A percentile compares a stretch with the other conserved stretches of the same genome.
Conservation (phyloP, 2,113 vertebrate species). For the Dromaius novaehollandiae region DNA sequence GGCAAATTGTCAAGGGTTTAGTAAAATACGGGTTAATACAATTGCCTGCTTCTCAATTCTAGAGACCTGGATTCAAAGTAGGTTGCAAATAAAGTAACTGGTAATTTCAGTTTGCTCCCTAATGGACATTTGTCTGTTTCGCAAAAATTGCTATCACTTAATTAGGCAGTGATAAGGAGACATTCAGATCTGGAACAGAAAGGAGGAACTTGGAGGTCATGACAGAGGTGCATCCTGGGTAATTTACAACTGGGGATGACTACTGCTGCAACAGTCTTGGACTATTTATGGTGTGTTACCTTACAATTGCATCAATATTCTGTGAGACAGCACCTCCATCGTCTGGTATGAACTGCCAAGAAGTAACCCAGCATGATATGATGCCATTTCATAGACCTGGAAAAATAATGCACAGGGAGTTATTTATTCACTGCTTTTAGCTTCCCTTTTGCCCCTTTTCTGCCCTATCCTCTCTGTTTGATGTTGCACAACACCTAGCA, state of each 20-base stretch:
- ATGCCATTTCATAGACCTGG: neutral
- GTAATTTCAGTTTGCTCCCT: constrained; percentile 32
- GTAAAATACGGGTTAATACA: constrained; percentile 15
- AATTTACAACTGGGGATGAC: neutral
- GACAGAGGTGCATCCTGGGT: neutral
- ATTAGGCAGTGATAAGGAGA: neutral
- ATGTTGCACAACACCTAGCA: neutral
- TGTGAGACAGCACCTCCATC: neutral
- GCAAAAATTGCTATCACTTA: neutral
- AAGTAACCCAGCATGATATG: neutral
- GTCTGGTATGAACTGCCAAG: neutral
- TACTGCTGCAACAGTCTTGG: neutral
- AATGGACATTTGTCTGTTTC: neutral
- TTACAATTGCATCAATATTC: neutral
- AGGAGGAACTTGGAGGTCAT: neutral
- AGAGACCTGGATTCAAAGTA: constrained; percentile 25
- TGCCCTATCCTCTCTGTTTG: neutral
- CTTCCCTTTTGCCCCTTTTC: neutral
- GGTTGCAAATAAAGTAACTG: constrained; percentile 18
- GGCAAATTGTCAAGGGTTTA: constrained; percentile 24
- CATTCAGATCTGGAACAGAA: neutral
- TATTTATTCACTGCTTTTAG: neutral
- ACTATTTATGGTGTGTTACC: neutral
- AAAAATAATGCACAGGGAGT: neutral
- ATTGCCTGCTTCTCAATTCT: neutral